Evolutionary conservation across 2,888 invertebrate species (phyloP), one percentile per base, ranked within the genome.

Genomic region (Spodoptera exigua): DNA sequence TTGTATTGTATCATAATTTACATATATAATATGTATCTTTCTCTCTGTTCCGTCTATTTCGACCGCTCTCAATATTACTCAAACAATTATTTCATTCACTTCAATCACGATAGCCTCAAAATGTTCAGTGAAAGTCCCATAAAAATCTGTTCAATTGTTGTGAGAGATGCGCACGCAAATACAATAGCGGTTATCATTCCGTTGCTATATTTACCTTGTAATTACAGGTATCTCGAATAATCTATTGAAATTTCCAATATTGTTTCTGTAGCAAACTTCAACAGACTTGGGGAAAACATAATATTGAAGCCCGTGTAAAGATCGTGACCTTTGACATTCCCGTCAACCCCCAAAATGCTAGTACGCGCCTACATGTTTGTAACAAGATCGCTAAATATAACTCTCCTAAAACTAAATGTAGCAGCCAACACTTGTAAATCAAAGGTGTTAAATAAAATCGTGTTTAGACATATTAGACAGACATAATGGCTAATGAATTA

Each of bases 121-220:
- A 51, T 61, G 43, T 61, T 63, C 17, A 63, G 74, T 60, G 78
- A 75, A 75, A 75, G 74, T 70, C 44, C 57, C 63, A 74, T 77
- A 56, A 76, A 60, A 61, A 41, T 47, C 9, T 46, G 49, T 43
- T 52, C 48, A 56, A 54, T 56, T 44, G 44, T 62, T 48, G 52
- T 54, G 53, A 55, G 27, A 32, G 52, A 74, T 65, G 66, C 51
- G 59, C 62, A 60, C 61, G 51, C 35, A 62, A 53, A 61, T 48
- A 43, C 14, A 32, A 46, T 39, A 5, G 32, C 35, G 27, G 35
- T 39, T 12, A 49, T 59, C 39, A 39, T 56, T 63, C 46, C 35
- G 32, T 37, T 17, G 32, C 49, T 41, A 37, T 45, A 41, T 66
- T 63, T 57, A 44, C 13, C 40, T 41, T 64, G 11, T 37, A 13